A percentile compares a stretch with the other conserved stretches of the same genome.
phyloP scores from a whole-genome alignment of 2,797 vertebrate species.

The Garrulus glandarius region DNA sequence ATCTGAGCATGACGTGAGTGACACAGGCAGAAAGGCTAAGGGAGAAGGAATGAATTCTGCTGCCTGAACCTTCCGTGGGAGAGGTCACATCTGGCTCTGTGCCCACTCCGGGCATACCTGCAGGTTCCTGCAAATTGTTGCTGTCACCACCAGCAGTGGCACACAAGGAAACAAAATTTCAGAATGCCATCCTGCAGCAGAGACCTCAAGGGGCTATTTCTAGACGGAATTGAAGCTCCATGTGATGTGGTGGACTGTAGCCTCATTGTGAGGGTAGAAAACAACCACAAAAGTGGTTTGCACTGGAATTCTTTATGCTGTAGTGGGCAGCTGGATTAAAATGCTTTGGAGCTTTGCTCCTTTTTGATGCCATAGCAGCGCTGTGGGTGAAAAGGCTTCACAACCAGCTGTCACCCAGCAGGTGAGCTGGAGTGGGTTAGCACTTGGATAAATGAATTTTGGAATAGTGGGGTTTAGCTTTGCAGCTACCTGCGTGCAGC shows the following conservation, averaged over 20 bases:
- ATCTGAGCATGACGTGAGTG: not conserved
- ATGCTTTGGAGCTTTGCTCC: not conserved
- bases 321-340: constrained; percentile 2
- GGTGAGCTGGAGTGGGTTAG: not conserved
- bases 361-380: not conserved
- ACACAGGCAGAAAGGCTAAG: not conserved
- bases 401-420: not conserved
- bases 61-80: not conserved
- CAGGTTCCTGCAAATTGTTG: constrained; percentile 3
- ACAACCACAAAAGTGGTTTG: not conserved
- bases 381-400: not conserved
- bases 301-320: not conserved
- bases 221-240: not conserved
- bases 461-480: not conserved
- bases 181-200: not conserved
- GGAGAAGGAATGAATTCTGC: not conserved
- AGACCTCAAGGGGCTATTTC: not conserved
- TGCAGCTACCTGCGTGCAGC: not conserved
- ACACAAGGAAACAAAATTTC: not conserved
- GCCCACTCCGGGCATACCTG: not conserved
- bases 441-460: not conserved
- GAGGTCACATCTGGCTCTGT: not conserved
- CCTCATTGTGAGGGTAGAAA: not conserved
- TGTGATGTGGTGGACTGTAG: not conserved
- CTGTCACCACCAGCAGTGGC: constrained; percentile 34